Conservation (phyloP, 2,113 vertebrate species). For the Turdus rufiventris region DNA sequence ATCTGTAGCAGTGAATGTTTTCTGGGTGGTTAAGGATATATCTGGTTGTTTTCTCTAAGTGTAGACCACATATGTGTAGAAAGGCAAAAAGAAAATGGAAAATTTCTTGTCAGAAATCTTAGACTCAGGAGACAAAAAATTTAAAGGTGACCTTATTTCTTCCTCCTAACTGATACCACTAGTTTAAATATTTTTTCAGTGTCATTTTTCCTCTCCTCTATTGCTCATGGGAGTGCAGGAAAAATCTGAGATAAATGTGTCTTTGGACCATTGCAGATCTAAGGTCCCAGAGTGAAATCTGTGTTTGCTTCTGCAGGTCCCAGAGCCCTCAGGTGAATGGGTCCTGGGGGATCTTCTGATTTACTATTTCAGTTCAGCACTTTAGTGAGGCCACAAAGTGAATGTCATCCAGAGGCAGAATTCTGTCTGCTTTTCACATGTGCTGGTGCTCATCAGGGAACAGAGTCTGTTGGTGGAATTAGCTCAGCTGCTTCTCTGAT, state of each 20-base stretch:
- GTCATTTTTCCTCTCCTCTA: background rate
- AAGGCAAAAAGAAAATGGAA: background rate
- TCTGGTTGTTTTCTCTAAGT: background rate
- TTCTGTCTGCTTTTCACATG: fast-evolving
- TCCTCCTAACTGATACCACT: background rate
- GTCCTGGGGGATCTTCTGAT: background rate
- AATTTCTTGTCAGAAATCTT: background rate
- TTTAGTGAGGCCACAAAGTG: background rate
- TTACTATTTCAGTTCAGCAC: background rate
- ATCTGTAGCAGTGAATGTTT: background rate
- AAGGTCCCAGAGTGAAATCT: background rate
- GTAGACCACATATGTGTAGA: background rate
- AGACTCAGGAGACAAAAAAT: background rate
- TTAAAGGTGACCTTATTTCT: background rate
- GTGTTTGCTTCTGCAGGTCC: background rate
- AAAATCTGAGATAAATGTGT: background rate
- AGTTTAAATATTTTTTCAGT: background rate
- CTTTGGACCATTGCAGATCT: background rate
- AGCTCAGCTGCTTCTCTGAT: background rate
- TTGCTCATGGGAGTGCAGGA: background rate
- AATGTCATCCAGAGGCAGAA: background rate
- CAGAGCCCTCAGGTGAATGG: background rate
- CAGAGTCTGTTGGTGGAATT: background rate
- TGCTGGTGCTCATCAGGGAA: background rate
- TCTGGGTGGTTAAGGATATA: background rate